Base-by-base conservation (phyloP, 2,797 vertebrate species). In the Anomalospiza imberbis region DNA sequence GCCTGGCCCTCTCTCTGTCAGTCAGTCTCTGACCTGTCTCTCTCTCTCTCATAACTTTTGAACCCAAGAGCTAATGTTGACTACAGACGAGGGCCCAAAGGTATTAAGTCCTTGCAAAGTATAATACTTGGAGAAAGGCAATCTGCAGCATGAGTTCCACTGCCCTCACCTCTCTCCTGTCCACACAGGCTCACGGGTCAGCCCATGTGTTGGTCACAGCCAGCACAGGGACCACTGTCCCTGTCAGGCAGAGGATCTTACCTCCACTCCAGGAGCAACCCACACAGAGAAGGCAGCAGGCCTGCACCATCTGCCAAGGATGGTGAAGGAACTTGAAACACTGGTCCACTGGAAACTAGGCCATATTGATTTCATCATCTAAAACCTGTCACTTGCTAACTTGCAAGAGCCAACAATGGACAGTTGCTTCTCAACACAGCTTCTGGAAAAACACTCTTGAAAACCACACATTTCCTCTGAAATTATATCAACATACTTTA, bases 121-220 rank as follows among this genome's bases (percentile, higher is more conserved):
- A 6, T 12, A 65, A 54, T 15, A 14, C 26, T 6, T 44, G 19
- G 29, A 70, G 80, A 53, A 74, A 28, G 32, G 38, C 1, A 1
- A 77, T 50, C 57, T 31, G 22, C 32, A 79, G 47, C 32, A 16
- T 0, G 2, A 77, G 45, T 53, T 80, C 61, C 63, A 21, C 28
- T 83, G 28, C 65, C 34, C 48, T 67, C 45, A 7, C 4, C 38
- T 73, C 45, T 51, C 44, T 67, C 36, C 53, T 10, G 2, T 20
- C 16, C 0, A 0, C 76, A 18, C 18, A 38, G 57, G 50, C 44
- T 88, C 32, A 13, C 0, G 0, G 4, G 16, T 36, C 65, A 73
- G 38, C 26, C 63, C 0, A 0, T 5, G 4, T 55, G 34, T 8
- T 20, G 15, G 20, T 45, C 44, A 38, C 42, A 47, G 31, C 34